These are phyloP conservation scores for Phylloscopus trochilus DNA, from an alignment of 2,113 vertebrate species.

Conservation along the genomic window DNA sequence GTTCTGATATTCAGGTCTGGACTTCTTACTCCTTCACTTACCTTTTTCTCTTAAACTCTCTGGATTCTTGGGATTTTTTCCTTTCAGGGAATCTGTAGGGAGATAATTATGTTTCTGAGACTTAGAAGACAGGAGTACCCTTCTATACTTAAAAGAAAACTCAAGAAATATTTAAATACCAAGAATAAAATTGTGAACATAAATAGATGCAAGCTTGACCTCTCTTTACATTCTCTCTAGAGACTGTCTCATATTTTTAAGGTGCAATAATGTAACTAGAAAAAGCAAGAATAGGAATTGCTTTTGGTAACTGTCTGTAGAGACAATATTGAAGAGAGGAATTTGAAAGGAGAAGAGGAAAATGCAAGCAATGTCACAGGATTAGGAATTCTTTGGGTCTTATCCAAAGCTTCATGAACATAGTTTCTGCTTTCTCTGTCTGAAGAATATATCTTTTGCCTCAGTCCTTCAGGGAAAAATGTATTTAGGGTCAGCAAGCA, in stretches of 20 bases:
- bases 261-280: background rate
- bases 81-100: slow-evolving; percentile 66
- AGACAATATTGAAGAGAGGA: background rate
- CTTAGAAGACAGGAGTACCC: background rate
- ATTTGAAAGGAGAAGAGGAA: background rate
- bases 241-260: background rate
- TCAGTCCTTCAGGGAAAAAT: background rate
- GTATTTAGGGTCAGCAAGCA: background rate
- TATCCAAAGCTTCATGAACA: background rate
- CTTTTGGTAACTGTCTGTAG: background rate
- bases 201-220: background rate
- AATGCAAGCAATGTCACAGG: background rate
- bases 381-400: background rate
- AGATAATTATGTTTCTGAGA: background rate
- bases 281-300: background rate
- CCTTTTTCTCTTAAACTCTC: slow-evolving; percentile 64
- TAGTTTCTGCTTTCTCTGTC: background rate
- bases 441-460: background rate
- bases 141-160: background rate
- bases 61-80: slow-evolving; percentile 59
- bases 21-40: background rate
- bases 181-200: background rate
- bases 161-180: background rate
- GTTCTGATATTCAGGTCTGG: background rate
- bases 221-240: background rate